Conservation (phyloP, 1,140 invertebrate species). For the Drosophila athabasca region DNA sequence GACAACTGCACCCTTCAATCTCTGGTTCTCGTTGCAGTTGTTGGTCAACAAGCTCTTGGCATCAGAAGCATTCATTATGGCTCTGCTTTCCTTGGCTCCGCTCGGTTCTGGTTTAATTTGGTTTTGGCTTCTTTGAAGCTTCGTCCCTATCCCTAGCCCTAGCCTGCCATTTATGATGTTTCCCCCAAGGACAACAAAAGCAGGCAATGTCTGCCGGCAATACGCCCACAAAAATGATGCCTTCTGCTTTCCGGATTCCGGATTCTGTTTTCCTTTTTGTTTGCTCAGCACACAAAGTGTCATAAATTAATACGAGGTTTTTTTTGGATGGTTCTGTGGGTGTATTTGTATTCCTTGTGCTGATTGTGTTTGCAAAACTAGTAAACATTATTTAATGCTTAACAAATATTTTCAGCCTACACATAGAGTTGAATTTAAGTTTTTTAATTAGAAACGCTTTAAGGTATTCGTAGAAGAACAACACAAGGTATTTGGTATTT, state of each 20-base stretch:
- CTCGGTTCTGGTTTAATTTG: conserved; percentile 38
- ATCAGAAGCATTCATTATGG: conserved; percentile 56
- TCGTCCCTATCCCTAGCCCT: not conserved
- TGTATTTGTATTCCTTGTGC: conserved; percentile 18
- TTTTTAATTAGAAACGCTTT: not conserved
- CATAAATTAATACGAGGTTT: conserved; percentile 50
- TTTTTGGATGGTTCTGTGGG: conserved; percentile 1
- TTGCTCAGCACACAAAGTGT: conserved; percentile 52
- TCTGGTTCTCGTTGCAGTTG: conserved; percentile 28
- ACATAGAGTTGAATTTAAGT: not conserved
- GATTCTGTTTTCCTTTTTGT: conserved; percentile 36
- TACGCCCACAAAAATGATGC: conserved; percentile 57
- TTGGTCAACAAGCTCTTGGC: conserved; percentile 63
- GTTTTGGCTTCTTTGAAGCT: conserved; percentile 3
- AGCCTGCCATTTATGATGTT: conserved; percentile 58
- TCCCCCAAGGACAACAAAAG: conserved; percentile 44
- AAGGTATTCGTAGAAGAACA: no score
- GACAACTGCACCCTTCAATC: conserved; percentile 2
- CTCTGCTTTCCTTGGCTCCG: conserved; percentile 50
- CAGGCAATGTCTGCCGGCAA: conserved; percentile 38
- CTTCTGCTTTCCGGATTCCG: conserved; percentile 12
- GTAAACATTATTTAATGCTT: conserved; percentile 55
- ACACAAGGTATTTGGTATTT: no score
- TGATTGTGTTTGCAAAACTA: conserved; percentile 54
- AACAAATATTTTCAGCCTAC: conserved; percentile 33